phyloP scores from a whole-genome alignment of 2,888 invertebrate species.

The Machimus rusticus region DNA sequence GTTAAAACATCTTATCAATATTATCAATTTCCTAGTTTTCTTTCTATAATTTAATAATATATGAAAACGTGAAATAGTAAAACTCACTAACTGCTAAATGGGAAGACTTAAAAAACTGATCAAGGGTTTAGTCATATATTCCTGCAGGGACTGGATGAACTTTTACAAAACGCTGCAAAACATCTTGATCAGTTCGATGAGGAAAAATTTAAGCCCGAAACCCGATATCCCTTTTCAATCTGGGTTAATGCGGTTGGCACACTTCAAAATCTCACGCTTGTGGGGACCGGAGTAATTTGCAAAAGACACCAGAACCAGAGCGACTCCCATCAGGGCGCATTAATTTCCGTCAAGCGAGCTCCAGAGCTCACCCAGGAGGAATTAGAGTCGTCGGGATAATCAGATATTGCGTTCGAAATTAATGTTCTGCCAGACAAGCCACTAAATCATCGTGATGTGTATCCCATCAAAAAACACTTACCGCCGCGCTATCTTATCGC shows the following conservation, averaged over 20 bases:
- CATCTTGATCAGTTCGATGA: neutral
- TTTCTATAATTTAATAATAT: too few species aligned
- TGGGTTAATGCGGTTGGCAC: neutral
- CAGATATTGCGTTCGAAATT: conserved; percentile 10
- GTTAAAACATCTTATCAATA: too few species aligned
- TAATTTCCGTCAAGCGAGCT: neutral
- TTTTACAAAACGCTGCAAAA: neutral
- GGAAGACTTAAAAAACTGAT: too few species aligned
- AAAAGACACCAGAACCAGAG: neutral
- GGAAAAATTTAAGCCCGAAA: neutral
- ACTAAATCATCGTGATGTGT: conserved; percentile 16
- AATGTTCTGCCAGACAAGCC: conserved; percentile 30
- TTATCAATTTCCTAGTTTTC: too few species aligned
- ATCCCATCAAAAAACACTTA: conserved; percentile 40
- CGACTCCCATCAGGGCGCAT: neutral
- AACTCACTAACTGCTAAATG: too few species aligned
- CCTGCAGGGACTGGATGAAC: too few species aligned
- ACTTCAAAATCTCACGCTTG: neutral
- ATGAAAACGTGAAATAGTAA: too few species aligned
- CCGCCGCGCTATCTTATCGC: conserved; percentile 15
- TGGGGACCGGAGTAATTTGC: neutral
- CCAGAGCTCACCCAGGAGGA: neutral
- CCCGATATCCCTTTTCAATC: neutral
- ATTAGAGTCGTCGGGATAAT: neutral
- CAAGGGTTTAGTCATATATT: too few species aligned